A percentile compares a stretch with the other conserved stretches of the same genome.
Conservation (phyloP, 2,797 vertebrate species). For the Cyclura pinguis region DNA sequence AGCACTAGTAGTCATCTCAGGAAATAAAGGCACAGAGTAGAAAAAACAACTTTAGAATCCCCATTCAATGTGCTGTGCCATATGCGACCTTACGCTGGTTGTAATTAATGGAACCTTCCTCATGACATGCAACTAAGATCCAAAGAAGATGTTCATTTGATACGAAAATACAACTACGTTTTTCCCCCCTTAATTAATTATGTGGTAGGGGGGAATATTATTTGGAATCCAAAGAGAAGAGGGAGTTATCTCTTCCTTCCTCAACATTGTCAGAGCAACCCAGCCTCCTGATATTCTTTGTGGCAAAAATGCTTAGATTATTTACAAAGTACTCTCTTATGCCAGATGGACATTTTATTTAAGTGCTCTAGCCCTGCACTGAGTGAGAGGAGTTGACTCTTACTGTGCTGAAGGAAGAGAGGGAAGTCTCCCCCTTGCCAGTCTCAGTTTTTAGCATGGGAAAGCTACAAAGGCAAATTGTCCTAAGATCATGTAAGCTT, state of each 20-base stretch:
- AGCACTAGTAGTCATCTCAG: not conserved
- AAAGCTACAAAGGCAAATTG: not conserved
- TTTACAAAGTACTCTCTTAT: not conserved
- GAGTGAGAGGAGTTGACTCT: not conserved
- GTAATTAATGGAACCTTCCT: not conserved
- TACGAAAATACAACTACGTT: not conserved
- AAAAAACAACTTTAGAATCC: not conserved
- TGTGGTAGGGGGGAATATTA: not conserved
- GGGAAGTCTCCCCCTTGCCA: not conserved
- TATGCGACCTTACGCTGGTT: not conserved
- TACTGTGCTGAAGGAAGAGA: not conserved
- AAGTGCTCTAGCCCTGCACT: not conserved
- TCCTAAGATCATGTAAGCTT: not conserved
- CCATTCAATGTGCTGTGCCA: not conserved
- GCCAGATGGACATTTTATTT: not conserved
- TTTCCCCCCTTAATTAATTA: not conserved
- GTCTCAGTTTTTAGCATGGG: not conserved
- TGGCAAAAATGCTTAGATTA: not conserved
- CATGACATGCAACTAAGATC: too few species aligned
- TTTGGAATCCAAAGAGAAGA: not conserved
- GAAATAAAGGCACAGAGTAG: not conserved
- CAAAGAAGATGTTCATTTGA: not conserved
- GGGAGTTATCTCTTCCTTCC: too few species aligned
- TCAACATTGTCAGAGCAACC: too few species aligned
- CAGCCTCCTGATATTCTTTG: too few species aligned